Evolutionary conservation across 2,888 invertebrate genomes (phyloP).

Genomic region (Germaria angustata): DNA sequence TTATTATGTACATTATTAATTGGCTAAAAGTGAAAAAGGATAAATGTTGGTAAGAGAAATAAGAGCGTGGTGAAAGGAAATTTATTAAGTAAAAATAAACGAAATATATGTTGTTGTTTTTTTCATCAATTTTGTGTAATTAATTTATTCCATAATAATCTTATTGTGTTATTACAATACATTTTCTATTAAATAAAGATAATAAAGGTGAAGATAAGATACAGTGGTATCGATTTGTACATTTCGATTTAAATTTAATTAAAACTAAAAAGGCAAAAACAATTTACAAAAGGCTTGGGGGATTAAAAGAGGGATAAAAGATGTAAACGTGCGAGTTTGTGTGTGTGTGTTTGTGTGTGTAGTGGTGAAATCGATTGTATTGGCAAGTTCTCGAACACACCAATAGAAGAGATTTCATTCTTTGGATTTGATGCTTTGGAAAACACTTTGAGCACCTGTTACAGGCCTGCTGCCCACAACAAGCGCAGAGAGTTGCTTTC

Average conservation of each 20-base stretch:
- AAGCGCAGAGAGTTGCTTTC: neutral
- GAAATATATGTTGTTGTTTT: neutral
- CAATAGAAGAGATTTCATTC: conserved; percentile 56
- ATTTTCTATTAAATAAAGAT: conserved; percentile 39
- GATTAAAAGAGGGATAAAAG: conserved; percentile 10
- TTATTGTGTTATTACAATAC: conserved; percentile 15
- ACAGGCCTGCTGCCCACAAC: neutral
- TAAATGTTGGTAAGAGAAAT: neutral
- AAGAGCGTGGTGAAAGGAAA: neutral
- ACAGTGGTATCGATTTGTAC: conserved; percentile 54
- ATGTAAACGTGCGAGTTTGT: neutral
- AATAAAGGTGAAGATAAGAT: conserved; percentile 7
- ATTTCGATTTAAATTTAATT: conserved; percentile 52
- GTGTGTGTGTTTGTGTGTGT: neutral
- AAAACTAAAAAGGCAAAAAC: conserved; percentile 65
- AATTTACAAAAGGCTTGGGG: conserved; percentile 63
- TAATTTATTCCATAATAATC: conserved; percentile 24
- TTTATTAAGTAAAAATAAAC: neutral
- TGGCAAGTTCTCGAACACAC: conserved; percentile 30
- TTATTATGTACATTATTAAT: conserved; percentile 11
- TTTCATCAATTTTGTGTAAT: neutral
- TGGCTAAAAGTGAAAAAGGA: conserved; percentile 6
- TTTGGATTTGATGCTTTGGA: conserved; percentile 13
- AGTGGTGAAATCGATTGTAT: conserved; percentile 51
- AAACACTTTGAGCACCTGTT: neutral